Evolutionary conservation across 2,113 vertebrate genomes (phyloP), one percentile per base, ranked within the genome.

Genomic region (rat (Rattus norvegicus)): DNA sequence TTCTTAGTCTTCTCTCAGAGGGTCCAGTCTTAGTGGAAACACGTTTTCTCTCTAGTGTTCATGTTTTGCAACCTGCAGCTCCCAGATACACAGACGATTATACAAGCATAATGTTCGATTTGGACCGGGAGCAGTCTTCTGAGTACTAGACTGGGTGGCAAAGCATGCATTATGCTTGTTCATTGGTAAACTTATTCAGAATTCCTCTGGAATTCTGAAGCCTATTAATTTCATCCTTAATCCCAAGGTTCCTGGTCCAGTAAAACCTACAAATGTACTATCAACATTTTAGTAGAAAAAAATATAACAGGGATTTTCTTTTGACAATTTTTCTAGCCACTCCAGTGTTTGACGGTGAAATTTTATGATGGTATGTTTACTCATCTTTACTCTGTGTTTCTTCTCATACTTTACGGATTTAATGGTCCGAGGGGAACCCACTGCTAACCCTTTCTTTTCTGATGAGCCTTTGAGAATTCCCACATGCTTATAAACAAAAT

Each of bases 231-330:
- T 75, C 70, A 59, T 36, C 5, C 39, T 61, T 30, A 92, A 52
- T 59, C 39, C 59, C n/a, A 87, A 79, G 43, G 0, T 86, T 93
- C 2, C 24, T 89, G 24, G 36, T 76, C n/a, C 63, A 65, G 17
- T 24, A 91, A 93, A 76, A 39, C 19, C 24, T 92, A 56, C n/a
- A 76, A 49, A 75, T 75, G 61, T 96, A 75, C 33, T 94, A 49
- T 65, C 79, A 90, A 94, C 90, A 76, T 87, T 90, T 95, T 16
- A 73, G 94, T 39, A 52, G 39, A 22, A 95, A 91, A 92, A 54
- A 75, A 26, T 80, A 86, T 47, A 54, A 56, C 59, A 79, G 10
- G n/a, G 33, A 75, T 95, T 85, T 93, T 94, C 95, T 95, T 93
- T 59, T 92, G 47, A 87, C 20, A 88, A 14, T 33, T 72, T 88